Percentiles rank a stretch among this genome's conserved stretches.
phyloP scores from a whole-genome alignment of 2,113 vertebrate genomes.

The Leuciscus idus region DNA sequence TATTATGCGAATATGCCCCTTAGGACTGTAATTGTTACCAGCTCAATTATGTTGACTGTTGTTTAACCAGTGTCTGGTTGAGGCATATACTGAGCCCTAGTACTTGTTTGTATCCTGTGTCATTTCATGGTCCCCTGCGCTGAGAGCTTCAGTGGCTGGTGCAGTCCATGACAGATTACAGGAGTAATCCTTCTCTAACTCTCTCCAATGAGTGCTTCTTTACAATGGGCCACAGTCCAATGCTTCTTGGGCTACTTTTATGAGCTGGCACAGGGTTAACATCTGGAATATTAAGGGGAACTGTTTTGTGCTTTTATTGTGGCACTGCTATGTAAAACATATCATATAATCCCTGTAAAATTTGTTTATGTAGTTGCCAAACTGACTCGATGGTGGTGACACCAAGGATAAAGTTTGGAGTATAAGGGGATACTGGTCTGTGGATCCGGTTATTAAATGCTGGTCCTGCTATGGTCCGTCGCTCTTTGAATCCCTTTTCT shows the following conservation, averaged over 20 bases:
- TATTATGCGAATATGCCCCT: slow-evolving; percentile 45
- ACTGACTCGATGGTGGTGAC: background rate
- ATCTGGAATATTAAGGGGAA: background rate
- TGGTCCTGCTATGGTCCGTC: background rate
- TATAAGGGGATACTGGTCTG: background rate
- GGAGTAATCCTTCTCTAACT: slow-evolving; percentile 59
- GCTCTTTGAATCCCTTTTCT: background rate
- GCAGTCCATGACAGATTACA: slow-evolving; percentile 59
- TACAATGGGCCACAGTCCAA: slow-evolving; percentile 46
- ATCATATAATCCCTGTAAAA: background rate
- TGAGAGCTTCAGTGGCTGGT: slow-evolving; percentile 35
- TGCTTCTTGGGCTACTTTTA: background rate
- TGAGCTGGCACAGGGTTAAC: background rate
- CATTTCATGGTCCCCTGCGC: slow-evolving; percentile 38
- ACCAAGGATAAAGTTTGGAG: background rate
- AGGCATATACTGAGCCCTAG: slow-evolving; percentile 16
- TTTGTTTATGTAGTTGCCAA: background rate
- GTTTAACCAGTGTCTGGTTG: slow-evolving; percentile 31
- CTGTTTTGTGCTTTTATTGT: background rate
- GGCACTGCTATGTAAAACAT: background rate
- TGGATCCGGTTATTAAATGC: background rate
- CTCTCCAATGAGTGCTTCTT: slow-evolving; percentile 54
- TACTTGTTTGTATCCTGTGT: background rate
- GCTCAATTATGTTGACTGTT: slow-evolving; percentile 61
- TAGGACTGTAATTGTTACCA: slow-evolving; percentile 63